Base-by-base conservation (phyloP, 1,140 invertebrate species). In the Cyclargus thomasi region DNA sequence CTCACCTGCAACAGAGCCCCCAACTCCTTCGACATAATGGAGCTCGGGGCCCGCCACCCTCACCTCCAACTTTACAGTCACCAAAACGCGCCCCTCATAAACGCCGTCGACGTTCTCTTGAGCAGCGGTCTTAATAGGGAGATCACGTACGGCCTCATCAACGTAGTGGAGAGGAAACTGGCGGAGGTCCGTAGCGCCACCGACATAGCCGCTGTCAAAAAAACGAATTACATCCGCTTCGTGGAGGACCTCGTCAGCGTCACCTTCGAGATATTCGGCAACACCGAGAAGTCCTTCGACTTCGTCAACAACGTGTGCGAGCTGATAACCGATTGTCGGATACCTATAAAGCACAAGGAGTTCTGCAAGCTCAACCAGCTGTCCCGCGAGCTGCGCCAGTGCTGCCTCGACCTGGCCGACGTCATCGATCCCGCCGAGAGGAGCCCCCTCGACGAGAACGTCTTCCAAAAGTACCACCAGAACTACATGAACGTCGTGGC, bases 181-280 rank as follows among this genome's bases (percentile, higher is more conserved):
- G 86, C 89, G 0, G 89, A 91, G 79, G 86, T 91, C 5, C 78
- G 84, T 68, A 77, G 69, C 18, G 76, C 79, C 65, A 85, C 83
- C 11, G 86, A 90, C 66, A 75, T 90, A 3, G 78, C 83, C 36
- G 82, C 82, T 1, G 85, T 88, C 1, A 91, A 90, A 67, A 88
- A 91, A 70, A 88, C 76, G 0, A 90, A 90, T 71, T 91, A 90
- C 70, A 86, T 91, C 53, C 72, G 82, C 35, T 91, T 91, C 64
- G 82, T 91, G 6, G 88, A 90, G 80, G 90, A 91, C 67, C 85
- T 91, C 16, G 85, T 86, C 0, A 90, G 86, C 62, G 85, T 91
- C 11, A 85, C 86, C 7, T 91, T 90, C 64, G 89, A 91, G 80
- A 84, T 90, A 68, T 90, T 90, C 63, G 86, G 89, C 29, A 86